These are phyloP conservation scores for Nannoperca australis DNA, from an alignment of 2,797 vertebrate genomes.

Conservation along the genomic window DNA sequence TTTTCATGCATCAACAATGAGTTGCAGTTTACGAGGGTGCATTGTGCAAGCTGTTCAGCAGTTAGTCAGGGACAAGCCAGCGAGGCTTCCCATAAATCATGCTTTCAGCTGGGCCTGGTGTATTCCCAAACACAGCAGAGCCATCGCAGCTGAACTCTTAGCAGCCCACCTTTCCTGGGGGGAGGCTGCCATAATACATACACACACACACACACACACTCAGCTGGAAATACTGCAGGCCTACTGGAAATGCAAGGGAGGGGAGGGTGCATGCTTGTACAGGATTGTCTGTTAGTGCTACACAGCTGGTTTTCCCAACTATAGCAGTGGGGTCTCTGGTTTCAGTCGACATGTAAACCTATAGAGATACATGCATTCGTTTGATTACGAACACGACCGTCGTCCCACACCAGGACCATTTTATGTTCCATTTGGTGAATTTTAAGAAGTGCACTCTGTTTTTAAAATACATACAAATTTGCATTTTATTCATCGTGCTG, in stretches of 20 bases:
- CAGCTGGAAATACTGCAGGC: conserved; percentile 60
- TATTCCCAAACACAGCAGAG: conserved; percentile 44
- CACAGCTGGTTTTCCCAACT: conserved; percentile 7
- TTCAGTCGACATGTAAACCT: conserved; percentile 15
- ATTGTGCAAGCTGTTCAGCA: conserved; percentile 63
- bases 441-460: conserved; percentile 18
- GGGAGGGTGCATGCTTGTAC: conserved; percentile 40
- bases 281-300: conserved; percentile 26
- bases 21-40: conserved; percentile 22
- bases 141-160: conserved; percentile 35
- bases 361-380: neutral
- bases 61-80: conserved; percentile 38
- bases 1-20: neutral
- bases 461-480: conserved; percentile 1
- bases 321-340: conserved; percentile 18
- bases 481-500: conserved; percentile 27
- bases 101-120: conserved; percentile 39
- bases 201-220: conserved; percentile 18
- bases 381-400: neutral
- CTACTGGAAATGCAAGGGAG: conserved; percentile 40
- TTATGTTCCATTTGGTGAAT: conserved; percentile 11
- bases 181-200: conserved; percentile 48
- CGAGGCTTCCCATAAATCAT: conserved; percentile 48
- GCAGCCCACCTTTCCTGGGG: conserved; percentile 52
- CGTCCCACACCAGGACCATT: neutral